Evolutionary conservation across 2,888 invertebrate species (phyloP).

Genomic region (Romanomermis culicivorax): DNA sequence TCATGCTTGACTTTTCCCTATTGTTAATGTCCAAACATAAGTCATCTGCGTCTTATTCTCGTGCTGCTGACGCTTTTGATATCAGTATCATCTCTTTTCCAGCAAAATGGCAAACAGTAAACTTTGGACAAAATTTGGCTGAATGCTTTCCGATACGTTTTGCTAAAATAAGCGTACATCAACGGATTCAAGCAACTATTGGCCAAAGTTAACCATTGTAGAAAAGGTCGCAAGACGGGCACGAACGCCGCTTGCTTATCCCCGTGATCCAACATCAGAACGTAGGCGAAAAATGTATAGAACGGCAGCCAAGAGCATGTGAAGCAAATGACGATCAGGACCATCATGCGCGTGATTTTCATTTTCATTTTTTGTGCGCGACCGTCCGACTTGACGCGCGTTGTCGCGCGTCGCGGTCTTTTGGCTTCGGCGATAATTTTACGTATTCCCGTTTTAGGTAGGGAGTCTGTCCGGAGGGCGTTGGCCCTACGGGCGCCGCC

Average conservation of each 20-base stretch:
- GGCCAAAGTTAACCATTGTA: constrained; percentile 25
- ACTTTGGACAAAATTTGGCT: constrained; percentile 20
- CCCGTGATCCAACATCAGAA: constrained; percentile 24
- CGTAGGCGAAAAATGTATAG: constrained; percentile 17
- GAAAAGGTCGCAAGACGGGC: constrained; percentile 20
- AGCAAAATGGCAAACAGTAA: too few species aligned
- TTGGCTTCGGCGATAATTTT: not conserved
- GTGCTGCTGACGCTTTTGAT: too few species aligned
- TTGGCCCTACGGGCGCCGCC: constrained; percentile 20
- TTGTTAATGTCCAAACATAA: too few species aligned
- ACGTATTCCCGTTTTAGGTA: too few species aligned
- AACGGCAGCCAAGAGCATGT: constrained; percentile 25
- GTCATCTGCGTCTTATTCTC: too few species aligned
- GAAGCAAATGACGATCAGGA: constrained; percentile 25
- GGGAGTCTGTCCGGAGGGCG: too few species aligned
- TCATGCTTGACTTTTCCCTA: too few species aligned
- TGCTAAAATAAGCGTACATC: constrained; percentile 21
- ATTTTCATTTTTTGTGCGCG: constrained; percentile 25
- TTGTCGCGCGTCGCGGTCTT: not conserved
- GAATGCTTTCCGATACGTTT: constrained; percentile 16
- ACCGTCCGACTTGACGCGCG: constrained; percentile 12
- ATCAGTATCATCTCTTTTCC: too few species aligned
- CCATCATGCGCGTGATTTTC: constrained; percentile 26
- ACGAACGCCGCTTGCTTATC: too few species aligned
- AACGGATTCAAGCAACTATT: constrained; percentile 24